A percentile compares a stretch with the other conserved stretches of the same genome.
Evolutionary conservation across 2,888 invertebrate species (phyloP).

Genomic region (Pristionchus mayeri): DNA sequence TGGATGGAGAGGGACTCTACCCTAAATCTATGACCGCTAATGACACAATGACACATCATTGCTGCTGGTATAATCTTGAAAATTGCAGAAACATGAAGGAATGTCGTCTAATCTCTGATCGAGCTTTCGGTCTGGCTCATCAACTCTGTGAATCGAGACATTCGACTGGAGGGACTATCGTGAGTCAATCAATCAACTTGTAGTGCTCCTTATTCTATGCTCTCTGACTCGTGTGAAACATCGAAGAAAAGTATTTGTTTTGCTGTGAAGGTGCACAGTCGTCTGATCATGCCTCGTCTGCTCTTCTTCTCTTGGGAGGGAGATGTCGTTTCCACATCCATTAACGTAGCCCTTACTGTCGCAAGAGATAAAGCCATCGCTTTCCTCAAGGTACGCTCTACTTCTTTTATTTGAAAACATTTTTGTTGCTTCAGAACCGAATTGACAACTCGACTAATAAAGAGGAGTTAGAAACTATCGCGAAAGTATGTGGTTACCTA

Average conservation of each 20-base stretch:
- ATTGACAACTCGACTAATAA: not conserved
- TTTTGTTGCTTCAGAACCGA: not conserved
- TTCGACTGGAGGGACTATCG: not conserved
- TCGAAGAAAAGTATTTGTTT: too few species aligned
- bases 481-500: not conserved
- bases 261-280: slow-evolving; percentile 1
- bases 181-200: not conserved
- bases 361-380: not conserved
- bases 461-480: slow-evolving; percentile 31
- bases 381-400: not conserved
- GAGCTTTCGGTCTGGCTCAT: slow-evolving; percentile 23
- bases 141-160: slow-evolving; percentile 23
- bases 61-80: not conserved
- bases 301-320: slow-evolving; percentile 28
- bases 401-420: not conserved
- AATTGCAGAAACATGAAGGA: not conserved
- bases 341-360: not conserved
- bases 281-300: slow-evolving; percentile 43
- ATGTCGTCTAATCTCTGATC: not conserved
- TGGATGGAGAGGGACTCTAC: too few species aligned
- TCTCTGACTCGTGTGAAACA: too few species aligned
- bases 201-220: not conserved
- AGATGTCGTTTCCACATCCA: not conserved
- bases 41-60: too few species aligned
- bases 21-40: too few species aligned